Evolutionary conservation across 2,888 invertebrate genomes (phyloP), one percentile per base, ranked within the genome.

Genomic region (Ormyrus nitidulus): DNA sequence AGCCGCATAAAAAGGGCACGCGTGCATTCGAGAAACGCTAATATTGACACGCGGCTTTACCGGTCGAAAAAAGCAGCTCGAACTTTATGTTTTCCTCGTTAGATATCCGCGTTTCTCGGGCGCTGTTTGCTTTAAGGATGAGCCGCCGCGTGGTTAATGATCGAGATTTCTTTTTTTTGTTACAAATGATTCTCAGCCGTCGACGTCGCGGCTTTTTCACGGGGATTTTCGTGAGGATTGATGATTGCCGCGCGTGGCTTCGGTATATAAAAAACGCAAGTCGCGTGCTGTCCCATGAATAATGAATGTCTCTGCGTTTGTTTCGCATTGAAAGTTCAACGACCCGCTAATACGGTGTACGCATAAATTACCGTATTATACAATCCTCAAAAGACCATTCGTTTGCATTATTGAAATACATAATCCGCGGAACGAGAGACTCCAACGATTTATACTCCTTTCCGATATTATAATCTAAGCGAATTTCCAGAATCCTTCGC

Each of bases 11-110:
- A 19, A 19, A 19, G 19, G 10, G 49, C 48, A 53, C 49, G 5
- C 3, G 6, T 5, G 48, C 13, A 34, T 51, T 34, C 59, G 19
- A 19, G 19, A 19, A 61, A 71, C 61, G 61, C 71, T 51, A 71
- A 71, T 71, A 71, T 71, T 71, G 71, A 71, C 71, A 71, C 11
- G 49, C 49, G 61, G 61, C 61, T 61, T 61, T 2, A 34, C 51
- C 59, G 71, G 46, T 5, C 44, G 13, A 59, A 59, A 49, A 58
- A 58, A 19, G 6, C 46, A 59, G 6, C 54, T 66, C 44, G 5
- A 6, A 19, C 9, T 70, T n/a, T 70, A 70, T 58, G 58, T 13
- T 70, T 70, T 70, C 10, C 48, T 58, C 58, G 44, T 58, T 70
- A 58, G 49, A 13, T 19, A 19, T 19, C 19, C 49, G 6, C 13